Evolutionary conservation across 2,113 vertebrate species (phyloP), one percentile per base, ranked within the genome.

Genomic region (Hirundichthys speculiger): DNA sequence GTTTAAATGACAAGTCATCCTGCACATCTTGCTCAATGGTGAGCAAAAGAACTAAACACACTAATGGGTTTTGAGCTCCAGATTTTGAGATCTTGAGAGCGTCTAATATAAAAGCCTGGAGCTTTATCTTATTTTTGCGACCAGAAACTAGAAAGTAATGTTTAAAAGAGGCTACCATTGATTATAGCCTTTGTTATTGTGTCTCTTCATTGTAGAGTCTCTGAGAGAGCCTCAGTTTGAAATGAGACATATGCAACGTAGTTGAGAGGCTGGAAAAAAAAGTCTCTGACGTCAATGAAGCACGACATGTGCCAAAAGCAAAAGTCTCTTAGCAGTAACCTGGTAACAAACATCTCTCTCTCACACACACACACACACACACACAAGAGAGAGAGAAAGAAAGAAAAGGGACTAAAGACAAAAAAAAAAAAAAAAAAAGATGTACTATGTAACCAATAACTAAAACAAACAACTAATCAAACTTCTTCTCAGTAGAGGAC

Each of bases 271-370:
- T 74, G 65, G 65, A 79, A 84, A 67, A 73, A 67, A 64, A 66
- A 46, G 24, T 43, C 73, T 67, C 72, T 91, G 91, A 92, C 87
- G 85, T 91, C 89, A 90, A 85, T 86, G 85, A 87, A 62, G 77
- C 79, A 85, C 48, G 64, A 84, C 80, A 82, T 86, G 79, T 79
- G 79, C 82, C 82, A 81, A 89, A 89, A 89, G 84, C 81, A 86
- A 83, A 89, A 79, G 69, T 85, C 84, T 88, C 78, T 85, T 86
- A 69, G 77, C 78, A 65, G 92, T 91, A 91, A 87, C 91, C 86
- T 88, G 87, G 92, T 91, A 93, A 93, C 90, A 86, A 83, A 83
- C 73, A 80, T 68, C 63, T 73, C 64, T 76, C 57, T 81, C 51
- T 54, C 41, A 46, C 50, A 25, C 43, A 50, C 30, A 49, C 40